Evolutionary conservation across 2,797 vertebrate species (phyloP), one percentile per base, ranked within the genome.

Genomic region (Takifugu ocellatus): DNA sequence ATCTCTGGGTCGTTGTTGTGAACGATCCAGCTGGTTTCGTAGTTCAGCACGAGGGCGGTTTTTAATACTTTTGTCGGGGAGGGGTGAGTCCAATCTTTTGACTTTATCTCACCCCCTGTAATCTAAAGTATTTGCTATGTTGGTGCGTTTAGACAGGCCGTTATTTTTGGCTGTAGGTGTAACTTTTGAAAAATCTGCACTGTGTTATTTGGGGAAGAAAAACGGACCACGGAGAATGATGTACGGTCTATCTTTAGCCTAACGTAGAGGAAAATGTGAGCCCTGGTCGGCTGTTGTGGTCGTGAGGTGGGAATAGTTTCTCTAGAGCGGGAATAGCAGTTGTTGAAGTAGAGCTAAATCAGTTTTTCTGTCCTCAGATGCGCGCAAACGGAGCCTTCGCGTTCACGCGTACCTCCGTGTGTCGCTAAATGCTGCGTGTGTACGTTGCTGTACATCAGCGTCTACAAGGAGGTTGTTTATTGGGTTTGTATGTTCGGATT

Each of bases 401-500:
- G 76, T 54, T 69, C 67, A 63, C 52, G n/a, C 11, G 17, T 33
- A 11, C 27, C 68, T 79, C 66, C 63, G 82, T 79, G 74, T 72
- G 73, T 79, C n/a, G 73, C 72, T 81, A 74, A 74, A 74, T 72
- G 70, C 81, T 83, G 76, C 45, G 66, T 81, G 68, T 75, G 51
- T 54, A 3, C 67, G 82, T 84, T 84, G 83, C 82, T 84, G 80
- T 75, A 75, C 83, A 66, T 77, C 81, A 84, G 78, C 80, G 64
- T 74, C 56, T 63, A 72, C 73, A 57, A 49, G 70, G 73, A 78
- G 77, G 70, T 76, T 74, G 81, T 73, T 59, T 66, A 75, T 68
- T 58, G 61, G 80, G 83, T 74, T 75, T 87, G 81, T 87, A 79
- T 78, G 84, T 87, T 85, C 72, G 84, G 84, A 83, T 84, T 66